Evolutionary conservation across 2,797 vertebrate species (phyloP).

Genomic region (Aulostomus chinensis): DNA sequence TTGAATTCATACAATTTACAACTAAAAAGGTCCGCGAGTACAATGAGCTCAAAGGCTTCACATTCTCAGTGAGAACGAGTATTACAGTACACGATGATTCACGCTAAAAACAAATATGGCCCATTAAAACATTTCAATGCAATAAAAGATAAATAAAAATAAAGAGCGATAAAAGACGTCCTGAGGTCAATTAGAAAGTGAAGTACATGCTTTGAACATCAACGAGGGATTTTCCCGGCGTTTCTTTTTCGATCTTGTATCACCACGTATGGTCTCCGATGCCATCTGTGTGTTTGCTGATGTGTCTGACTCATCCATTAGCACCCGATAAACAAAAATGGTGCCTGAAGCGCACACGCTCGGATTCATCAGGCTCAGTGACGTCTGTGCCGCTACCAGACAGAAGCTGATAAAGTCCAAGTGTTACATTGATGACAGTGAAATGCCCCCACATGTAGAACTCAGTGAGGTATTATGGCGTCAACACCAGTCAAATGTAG

Average conservation of each 20-base stretch:
- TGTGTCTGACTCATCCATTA: conserved; percentile 21
- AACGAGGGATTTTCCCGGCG: conserved; percentile 3
- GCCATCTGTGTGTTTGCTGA: conserved; percentile 12
- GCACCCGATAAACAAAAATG: conserved; percentile 15
- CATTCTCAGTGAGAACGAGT: conserved; percentile 19
- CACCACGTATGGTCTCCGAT: conserved; percentile 26
- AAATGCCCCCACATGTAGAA: conserved; percentile 6
- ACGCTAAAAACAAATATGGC: conserved; percentile 26
- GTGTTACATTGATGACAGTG: background rate
- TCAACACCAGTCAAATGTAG: too few species aligned
- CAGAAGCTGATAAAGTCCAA: background rate
- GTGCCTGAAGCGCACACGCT: background rate
- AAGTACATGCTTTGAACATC: conserved; percentile 15
- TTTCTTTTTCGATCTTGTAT: too few species aligned
- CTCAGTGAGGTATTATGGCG: conserved; percentile 42
- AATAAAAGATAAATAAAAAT: too few species aligned
- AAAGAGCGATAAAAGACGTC: conserved; percentile 33
- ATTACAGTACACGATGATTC: conserved; percentile 25
- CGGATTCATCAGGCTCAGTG: conserved; percentile 7
- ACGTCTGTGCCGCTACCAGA: conserved; percentile 5
- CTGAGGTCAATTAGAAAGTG: too few species aligned
- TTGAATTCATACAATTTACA: too few species aligned
- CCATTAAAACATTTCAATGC: too few species aligned
- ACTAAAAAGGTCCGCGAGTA: too few species aligned
- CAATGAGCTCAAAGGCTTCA: too few species aligned